These are phyloP conservation scores for Zootermopsis nevadensis DNA, from an alignment of 2,888 invertebrate genomes.

Conservation along the genomic window DNA sequence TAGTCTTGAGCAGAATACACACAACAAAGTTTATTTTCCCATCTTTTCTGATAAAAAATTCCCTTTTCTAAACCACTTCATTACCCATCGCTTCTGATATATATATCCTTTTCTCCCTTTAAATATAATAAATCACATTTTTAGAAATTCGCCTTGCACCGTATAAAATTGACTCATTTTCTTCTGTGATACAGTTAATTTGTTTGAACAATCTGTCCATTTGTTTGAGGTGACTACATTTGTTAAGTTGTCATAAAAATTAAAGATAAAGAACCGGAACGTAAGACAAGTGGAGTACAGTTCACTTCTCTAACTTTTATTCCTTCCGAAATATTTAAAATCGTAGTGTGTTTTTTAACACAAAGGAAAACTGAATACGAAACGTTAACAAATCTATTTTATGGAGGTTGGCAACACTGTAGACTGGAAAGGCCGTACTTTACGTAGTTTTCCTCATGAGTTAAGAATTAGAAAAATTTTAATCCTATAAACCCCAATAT, in stretches of 20 bases:
- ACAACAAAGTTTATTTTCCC: not conserved
- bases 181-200: not conserved
- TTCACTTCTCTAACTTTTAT: not conserved
- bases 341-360: not conserved
- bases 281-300: not conserved
- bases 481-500: too few species aligned
- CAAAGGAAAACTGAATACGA: not conserved
- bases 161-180: not conserved
- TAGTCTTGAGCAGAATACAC: not conserved
- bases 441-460: not conserved
- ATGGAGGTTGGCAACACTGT: too few species aligned
- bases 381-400: not conserved
- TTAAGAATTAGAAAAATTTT: not conserved
- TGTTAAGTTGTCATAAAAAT: not conserved
- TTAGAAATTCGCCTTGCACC: not conserved
- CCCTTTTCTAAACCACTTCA: not conserved
- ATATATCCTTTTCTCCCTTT: not conserved
- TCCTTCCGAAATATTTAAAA: not conserved
- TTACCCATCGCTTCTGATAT: not conserved
- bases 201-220: not conserved
- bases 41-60: constrained; percentile 18
- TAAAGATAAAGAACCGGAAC: not conserved
- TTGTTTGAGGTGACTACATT: not conserved
- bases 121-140: not conserved
- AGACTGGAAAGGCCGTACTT: too few species aligned